Evolutionary conservation across 2,888 invertebrate species (phyloP), one percentile per base, ranked within the genome.

Genomic region (Lasioglossum figueresi): DNA sequence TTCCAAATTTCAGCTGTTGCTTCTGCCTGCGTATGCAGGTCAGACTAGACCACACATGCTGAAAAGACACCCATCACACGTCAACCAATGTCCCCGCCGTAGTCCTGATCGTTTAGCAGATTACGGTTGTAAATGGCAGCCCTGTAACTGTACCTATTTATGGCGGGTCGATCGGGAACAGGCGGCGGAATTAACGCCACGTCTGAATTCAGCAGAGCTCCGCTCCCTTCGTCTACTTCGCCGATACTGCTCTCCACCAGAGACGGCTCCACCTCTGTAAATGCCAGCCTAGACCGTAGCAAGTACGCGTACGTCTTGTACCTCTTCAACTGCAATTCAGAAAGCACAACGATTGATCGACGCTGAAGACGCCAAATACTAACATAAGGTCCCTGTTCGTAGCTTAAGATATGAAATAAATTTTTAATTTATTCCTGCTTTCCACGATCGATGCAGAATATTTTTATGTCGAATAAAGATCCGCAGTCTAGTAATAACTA

Each of bases 291-390:
- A 90, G 97, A 96, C 82, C 97, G 96, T 94, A 98, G 96, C 93
- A 97, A 96, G 95, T 97, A 96, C 90, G 97, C 97, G 95, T 98
- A 98, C 82, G 98, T 97, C 94, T 97, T 97, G 95, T 98, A 98
- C 93, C 98, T 96, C 95, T 97, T 98, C 92, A 98, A 95, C 98
- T 98, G 95, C 0, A 79, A 82, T 83, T 82, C n/a, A 59, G n/a
- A 76, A 77, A 0, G 14, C 14, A 16, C 5, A 6, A 16, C n/a
- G 16, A 27, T 66, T 75, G 40, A 0, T 37, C 5, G 23, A 73
- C 31, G 52, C 4, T 23, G 0, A 10, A 31, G 10, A 52, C 34
- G 4, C 52, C 1, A 48, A 19, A 48, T 10, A 4, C 43, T 43
- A 43, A 43, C 43, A n/a, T n/a, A 43, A 43, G 43, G 3, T 43